These are phyloP conservation scores for Nephrotoma appendiculata DNA, from an alignment of 2,888 invertebrate species.

Conservation along the genomic window DNA sequence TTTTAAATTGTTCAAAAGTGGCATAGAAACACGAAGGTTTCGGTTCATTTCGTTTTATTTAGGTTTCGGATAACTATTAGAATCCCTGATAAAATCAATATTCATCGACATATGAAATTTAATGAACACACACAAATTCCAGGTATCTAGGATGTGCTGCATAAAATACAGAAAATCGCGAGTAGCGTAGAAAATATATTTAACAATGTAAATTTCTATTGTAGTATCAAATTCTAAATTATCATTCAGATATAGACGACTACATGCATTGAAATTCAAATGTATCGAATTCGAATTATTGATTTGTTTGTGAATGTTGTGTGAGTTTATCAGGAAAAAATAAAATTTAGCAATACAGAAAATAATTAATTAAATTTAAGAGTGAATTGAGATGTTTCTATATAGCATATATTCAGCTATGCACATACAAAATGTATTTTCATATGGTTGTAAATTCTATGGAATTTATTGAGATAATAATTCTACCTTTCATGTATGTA, in stretches of 20 bases:
- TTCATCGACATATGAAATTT: no score
- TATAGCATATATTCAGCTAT: neutral
- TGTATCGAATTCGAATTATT: neutral
- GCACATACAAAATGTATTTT: neutral
- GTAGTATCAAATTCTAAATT: neutral
- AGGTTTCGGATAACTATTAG: no score
- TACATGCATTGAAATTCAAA: neutral
- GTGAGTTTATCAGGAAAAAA: neutral
- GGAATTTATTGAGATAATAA: neutral
- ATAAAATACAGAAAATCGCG: neutral
- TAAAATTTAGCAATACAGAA: neutral
- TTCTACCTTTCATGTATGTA: neutral
- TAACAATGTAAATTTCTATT: neutral
- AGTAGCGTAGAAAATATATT: neutral
- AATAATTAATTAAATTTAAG: neutral
- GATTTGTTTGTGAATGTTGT: neutral
- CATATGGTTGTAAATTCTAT: neutral
- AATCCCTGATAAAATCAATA: no score
- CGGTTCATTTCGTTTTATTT: no score
- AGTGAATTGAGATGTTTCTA: neutral
- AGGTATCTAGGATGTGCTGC: neutral
- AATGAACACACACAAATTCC: neutral
- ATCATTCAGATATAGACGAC: neutral
- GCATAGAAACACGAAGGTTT: no score
- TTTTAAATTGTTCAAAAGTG: no score